Conservation (phyloP, 2,797 vertebrate species). For the Characodon lateralis region DNA sequence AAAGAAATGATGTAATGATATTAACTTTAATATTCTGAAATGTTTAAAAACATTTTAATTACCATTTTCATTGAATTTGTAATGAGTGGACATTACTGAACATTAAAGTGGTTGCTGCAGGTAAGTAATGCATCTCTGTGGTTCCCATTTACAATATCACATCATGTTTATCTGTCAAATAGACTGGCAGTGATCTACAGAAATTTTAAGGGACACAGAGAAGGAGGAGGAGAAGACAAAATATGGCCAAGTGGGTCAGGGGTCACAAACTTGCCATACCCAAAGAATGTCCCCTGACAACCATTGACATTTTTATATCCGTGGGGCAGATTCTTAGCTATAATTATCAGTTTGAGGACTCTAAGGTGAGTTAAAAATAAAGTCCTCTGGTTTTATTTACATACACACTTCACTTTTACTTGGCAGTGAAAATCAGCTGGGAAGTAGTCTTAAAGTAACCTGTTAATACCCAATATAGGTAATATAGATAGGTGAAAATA, state of each 20-base stretch:
- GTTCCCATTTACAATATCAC: not conserved
- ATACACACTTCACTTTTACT: constrained; percentile 8
- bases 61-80: not conserved
- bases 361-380: constrained; percentile 46
- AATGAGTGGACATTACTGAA: no score
- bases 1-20: not conserved
- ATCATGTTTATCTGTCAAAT: constrained; percentile 28
- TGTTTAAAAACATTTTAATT: not conserved
- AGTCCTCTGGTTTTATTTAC: constrained; percentile 43
- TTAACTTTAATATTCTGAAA: not conserved
- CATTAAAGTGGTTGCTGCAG: not conserved
- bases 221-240: not conserved
- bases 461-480: not conserved
- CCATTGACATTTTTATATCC: constrained; percentile 51
- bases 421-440: constrained; percentile 22
- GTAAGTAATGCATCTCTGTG: not conserved
- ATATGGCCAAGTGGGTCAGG: constrained; percentile 30
- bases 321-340: constrained; percentile 47
- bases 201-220: constrained; percentile 19
- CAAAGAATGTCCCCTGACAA: constrained; percentile 47
- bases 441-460: not conserved
- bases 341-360: constrained; percentile 51
- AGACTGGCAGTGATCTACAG: constrained; percentile 23
- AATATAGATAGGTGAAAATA: not conserved
- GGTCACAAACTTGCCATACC: constrained; percentile 46